Evolutionary conservation across 1,140 invertebrate species (phyloP).

Genomic region (Drosophila truncata): DNA sequence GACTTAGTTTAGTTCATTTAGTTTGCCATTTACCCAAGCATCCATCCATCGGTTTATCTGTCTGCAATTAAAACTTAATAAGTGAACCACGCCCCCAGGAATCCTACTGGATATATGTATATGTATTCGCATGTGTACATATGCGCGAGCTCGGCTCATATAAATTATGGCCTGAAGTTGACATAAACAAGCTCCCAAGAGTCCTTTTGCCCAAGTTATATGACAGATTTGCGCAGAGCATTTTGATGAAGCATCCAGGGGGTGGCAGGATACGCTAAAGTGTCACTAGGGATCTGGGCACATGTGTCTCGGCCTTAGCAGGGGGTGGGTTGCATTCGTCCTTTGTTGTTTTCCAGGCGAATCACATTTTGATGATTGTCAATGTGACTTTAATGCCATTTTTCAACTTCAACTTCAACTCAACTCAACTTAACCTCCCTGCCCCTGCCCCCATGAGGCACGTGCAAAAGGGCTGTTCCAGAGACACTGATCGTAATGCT

Average conservation of each 20-base stretch:
- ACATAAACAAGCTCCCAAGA: conserved; percentile 85
- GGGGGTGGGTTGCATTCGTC: conserved; percentile 27
- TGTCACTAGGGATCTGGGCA: conserved; percentile 72
- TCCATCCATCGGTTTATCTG: conserved; percentile 9
- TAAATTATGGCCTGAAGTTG: conserved; percentile 83
- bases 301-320: conserved; percentile 59
- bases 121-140: conserved; percentile 48
- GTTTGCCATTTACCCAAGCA: conserved; percentile 30
- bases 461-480: conserved; percentile 74
- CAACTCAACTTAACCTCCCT: conserved; percentile 36
- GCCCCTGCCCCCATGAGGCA: conserved; percentile 30
- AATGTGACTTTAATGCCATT: conserved; percentile 85
- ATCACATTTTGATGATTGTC: conserved; percentile 85
- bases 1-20: conserved; percentile 83
- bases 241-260: conserved; percentile 70
- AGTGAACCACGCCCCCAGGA: conserved; percentile 47
- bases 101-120: background rate
- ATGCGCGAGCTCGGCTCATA: conserved; percentile 50
- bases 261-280: conserved; percentile 64
- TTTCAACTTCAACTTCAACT: conserved; percentile 73
- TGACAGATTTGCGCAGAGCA: conserved; percentile 80
- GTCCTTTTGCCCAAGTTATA: conserved; percentile 81
- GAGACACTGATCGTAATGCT: conserved; percentile 80
- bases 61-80: conserved; percentile 78
- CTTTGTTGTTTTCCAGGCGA: conserved; percentile 73